Conservation (phyloP, 2,888 invertebrate genomes). For the Cataglyphis altisquamis region DNA sequence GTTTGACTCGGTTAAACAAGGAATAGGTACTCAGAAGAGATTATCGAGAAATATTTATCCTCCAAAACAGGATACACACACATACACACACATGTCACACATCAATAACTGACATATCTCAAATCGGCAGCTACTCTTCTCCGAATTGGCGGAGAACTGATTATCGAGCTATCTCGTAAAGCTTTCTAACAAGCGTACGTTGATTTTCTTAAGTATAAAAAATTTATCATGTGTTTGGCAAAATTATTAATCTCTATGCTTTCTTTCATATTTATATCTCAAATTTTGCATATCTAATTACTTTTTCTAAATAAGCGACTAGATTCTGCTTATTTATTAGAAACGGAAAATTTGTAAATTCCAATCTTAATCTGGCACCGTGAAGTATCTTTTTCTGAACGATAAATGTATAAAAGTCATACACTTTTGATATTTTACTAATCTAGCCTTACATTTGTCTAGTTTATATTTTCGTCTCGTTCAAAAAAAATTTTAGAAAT, state of each 20-base stretch:
- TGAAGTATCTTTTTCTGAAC: no score
- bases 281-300: no score
- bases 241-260: background rate
- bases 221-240: background rate
- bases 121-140: background rate
- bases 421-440: no score
- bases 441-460: no score
- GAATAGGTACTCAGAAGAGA: slow-evolving; percentile 38
- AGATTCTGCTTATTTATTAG: no score
- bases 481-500: background rate
- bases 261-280: background rate
- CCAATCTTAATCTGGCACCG: no score
- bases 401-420: no score
- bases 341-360: no score
- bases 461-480: background rate
- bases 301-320: no score
- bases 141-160: slow-evolving; percentile 13
- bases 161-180: background rate
- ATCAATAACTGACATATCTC: slow-evolving; percentile 13
- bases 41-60: slow-evolving; percentile 43
- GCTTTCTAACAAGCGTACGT: background rate
- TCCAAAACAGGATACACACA: background rate
- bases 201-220: background rate
- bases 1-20: slow-evolving; percentile 44
- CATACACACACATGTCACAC: no score